These are phyloP conservation scores for Drosophila guanche DNA, from an alignment of 1,140 invertebrate genomes.

Conservation along the genomic window DNA sequence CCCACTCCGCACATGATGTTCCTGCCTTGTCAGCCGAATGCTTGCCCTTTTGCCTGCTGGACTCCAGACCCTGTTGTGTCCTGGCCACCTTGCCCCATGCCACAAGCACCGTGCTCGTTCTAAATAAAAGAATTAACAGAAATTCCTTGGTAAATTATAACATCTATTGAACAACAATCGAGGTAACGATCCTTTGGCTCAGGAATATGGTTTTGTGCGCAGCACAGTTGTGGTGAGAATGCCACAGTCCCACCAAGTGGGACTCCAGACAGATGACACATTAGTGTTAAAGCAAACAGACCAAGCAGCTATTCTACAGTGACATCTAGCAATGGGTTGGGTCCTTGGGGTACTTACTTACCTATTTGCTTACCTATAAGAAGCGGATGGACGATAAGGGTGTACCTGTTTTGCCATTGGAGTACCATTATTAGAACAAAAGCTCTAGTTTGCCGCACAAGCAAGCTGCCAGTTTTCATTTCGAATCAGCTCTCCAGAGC, in stretches of 20 bases:
- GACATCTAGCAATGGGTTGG: too few relatives aligned
- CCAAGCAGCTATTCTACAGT: too few relatives aligned
- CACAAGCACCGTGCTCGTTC: not conserved
- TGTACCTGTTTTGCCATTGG: too few relatives aligned
- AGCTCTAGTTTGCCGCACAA: too few relatives aligned
- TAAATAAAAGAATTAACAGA: not conserved
- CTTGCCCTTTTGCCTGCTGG: not conserved
- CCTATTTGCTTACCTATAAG: too few relatives aligned
- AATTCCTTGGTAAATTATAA: not conserved
- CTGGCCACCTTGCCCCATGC: constrained; percentile 22
- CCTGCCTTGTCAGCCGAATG: constrained; percentile 5
- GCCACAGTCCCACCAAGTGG: constrained; percentile 6
- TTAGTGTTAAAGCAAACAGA: too few relatives aligned
- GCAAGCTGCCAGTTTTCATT: not conserved
- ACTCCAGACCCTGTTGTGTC: constrained; percentile 8
- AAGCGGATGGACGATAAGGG: too few relatives aligned
- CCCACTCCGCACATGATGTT: constrained; percentile 17
- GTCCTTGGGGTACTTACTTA: too few relatives aligned
- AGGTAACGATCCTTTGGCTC: not conserved
- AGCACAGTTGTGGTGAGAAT: constrained; percentile 26
- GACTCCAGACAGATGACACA: too few relatives aligned
- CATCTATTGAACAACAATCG: not conserved
- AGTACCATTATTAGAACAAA: too few relatives aligned
- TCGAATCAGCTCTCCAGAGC: constrained; percentile 28
- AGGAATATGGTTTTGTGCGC: not conserved